These are phyloP conservation scores for Ruditapes philippinarum DNA, from an alignment of 1,140 invertebrate genomes.

Conservation along the genomic window DNA sequence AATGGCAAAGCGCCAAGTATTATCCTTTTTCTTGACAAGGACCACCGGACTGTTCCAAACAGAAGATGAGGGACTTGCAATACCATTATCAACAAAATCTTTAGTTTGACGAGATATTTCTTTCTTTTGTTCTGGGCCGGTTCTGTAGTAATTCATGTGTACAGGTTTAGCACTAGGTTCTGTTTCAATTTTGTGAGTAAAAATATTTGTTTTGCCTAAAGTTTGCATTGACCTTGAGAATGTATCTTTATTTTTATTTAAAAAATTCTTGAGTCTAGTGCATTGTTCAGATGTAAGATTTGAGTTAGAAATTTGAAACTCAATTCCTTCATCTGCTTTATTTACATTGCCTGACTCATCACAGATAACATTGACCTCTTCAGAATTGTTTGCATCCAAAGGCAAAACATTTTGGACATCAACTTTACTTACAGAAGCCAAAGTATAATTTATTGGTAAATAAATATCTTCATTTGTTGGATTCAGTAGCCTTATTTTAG, in stretches of 20 bases:
- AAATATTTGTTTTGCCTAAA: conserved; percentile 57
- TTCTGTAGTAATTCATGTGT: conserved; percentile 28
- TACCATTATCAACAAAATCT: conserved; percentile 46
- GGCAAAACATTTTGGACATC: neutral
- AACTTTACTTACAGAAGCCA: conserved; percentile 16
- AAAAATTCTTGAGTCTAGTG: conserved; percentile 44
- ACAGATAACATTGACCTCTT: neutral
- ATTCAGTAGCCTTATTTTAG: neutral
- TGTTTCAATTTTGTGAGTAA: conserved; percentile 67
- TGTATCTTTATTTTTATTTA: conserved; percentile 68
- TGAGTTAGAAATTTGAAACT: conserved; percentile 33
- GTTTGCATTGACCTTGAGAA: conserved; percentile 58
- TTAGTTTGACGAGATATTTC: conserved; percentile 64
- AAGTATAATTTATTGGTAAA: neutral
- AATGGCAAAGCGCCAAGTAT: conserved; percentile 68
- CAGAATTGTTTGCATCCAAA: neutral
- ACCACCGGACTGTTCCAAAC: conserved; percentile 70
- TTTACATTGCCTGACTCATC: neutral
- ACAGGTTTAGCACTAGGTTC: conserved; percentile 48
- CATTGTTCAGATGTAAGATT: conserved; percentile 36
- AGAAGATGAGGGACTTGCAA: conserved; percentile 38
- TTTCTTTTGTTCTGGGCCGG: conserved; percentile 8
- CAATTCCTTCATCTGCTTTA: neutral
- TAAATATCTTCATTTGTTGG: neutral
- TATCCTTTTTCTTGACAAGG: conserved; percentile 67